phyloP scores from a whole-genome alignment of 2,888 invertebrate species.

The Hyppa rectilinea region DNA sequence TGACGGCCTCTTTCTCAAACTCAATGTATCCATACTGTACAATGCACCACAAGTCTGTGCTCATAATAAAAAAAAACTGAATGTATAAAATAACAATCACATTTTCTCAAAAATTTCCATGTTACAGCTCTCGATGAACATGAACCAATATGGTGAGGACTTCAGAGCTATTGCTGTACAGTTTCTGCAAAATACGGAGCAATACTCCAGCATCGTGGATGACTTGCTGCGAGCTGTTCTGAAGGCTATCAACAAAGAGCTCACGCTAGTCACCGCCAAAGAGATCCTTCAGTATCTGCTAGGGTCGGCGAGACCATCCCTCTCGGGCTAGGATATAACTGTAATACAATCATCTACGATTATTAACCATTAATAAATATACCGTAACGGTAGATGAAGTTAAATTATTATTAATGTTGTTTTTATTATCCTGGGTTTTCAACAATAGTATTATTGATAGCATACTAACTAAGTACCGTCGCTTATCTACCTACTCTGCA shows the following conservation, averaged over 20 bases:
- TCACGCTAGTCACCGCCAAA: slow-evolving; percentile 19
- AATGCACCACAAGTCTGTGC: too few relatives aligned
- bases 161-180: slow-evolving; percentile 18
- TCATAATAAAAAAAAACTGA: background rate
- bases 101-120: background rate
- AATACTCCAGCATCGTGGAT: slow-evolving; percentile 33
- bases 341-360: slow-evolving; percentile 17
- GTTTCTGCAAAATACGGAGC: slow-evolving; percentile 22
- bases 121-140: slow-evolving; percentile 21
- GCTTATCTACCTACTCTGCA: too few relatives aligned
- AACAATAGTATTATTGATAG: background rate
- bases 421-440: slow-evolving; percentile 10
- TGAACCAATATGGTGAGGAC: slow-evolving; percentile 27
- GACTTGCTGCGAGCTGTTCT: slow-evolving; percentile 32
- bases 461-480: background rate
- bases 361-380: slow-evolving; percentile 29
- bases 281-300: slow-evolving; percentile 47
- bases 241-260: slow-evolving; percentile 36
- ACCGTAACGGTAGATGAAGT: slow-evolving; percentile 19
- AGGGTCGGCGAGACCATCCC: slow-evolving; percentile 23
- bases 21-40: background rate
- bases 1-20: background rate
- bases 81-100: background rate
- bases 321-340: slow-evolving; percentile 16
- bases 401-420: background rate